Evolutionary conservation across 2,797 vertebrate genomes (phyloP).

Genomic region (Furcifer pardalis): DNA sequence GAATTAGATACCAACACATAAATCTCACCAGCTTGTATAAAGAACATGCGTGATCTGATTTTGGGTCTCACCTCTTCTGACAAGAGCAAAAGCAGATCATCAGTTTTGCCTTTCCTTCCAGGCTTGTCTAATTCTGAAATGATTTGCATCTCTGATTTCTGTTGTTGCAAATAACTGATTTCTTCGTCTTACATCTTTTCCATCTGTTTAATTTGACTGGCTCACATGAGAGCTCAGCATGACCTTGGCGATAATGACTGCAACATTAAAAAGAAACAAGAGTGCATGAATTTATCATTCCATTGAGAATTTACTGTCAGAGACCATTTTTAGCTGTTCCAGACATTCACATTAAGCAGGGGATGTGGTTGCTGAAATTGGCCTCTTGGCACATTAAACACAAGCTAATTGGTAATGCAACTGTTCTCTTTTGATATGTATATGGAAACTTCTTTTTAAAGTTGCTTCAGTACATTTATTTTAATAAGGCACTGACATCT

Average conservation of each 20-base stretch:
- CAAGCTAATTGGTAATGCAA: slow-evolving; percentile 16
- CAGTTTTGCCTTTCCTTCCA: slow-evolving; percentile 13
- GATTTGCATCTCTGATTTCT: slow-evolving; percentile 31
- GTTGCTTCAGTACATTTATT: slow-evolving; percentile 6
- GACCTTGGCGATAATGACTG: slow-evolving; percentile 44
- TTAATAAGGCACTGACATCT: slow-evolving; percentile 24
- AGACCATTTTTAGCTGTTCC: slow-evolving; percentile 56
- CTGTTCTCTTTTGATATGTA: slow-evolving; percentile 40
- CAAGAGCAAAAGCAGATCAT: not conserved
- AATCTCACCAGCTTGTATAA: slow-evolving; percentile 35
- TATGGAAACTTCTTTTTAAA: slow-evolving; percentile 5
- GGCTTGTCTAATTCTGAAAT: slow-evolving; percentile 28
- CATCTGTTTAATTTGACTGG: slow-evolving; percentile 50
- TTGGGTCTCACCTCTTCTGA: slow-evolving; percentile 43
- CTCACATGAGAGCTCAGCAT: slow-evolving; percentile 39
- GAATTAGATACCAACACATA: slow-evolving; percentile 36
- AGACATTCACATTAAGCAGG: slow-evolving; percentile 49
- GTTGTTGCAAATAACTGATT: slow-evolving; percentile 33
- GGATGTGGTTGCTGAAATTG: slow-evolving; percentile 37
- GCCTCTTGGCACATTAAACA: slow-evolving; percentile 37
- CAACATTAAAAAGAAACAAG: slow-evolving; percentile 44
- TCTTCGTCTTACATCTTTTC: slow-evolving; percentile 44
- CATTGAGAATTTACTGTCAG: slow-evolving; percentile 50
- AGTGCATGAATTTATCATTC: slow-evolving; percentile 47
- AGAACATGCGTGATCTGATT: slow-evolving; percentile 32